Evolutionary conservation across 2,113 vertebrate genomes (phyloP).

Genomic region (Stomatorhinus ivindoensis): DNA sequence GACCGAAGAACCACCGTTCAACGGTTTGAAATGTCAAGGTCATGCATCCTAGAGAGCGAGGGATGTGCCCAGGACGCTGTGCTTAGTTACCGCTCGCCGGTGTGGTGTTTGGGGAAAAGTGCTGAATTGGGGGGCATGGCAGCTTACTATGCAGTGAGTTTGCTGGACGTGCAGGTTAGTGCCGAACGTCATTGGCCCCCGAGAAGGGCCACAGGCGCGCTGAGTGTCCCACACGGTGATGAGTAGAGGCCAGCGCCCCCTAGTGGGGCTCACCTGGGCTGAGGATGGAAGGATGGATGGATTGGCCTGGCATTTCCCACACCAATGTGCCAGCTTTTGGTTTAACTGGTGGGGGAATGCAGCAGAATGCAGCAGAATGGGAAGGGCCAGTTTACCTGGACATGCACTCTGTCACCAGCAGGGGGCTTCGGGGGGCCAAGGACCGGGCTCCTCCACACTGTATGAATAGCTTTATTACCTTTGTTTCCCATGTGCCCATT

Average conservation of each 20-base stretch:
- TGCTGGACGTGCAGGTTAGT: not conserved
- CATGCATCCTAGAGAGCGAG: not conserved
- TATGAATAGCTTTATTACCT: not conserved
- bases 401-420: not conserved
- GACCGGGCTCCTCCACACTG: not conserved
- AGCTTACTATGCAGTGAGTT: not conserved
- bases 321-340: not conserved
- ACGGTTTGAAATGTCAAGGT: not conserved
- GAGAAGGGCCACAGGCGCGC: not conserved
- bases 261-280: not conserved
- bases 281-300: not conserved
- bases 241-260: not conserved
- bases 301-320: not conserved
- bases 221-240: not conserved
- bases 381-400: not conserved
- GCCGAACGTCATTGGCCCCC: not conserved
- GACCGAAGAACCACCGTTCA: not conserved
- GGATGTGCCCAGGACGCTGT: not conserved
- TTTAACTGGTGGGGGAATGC: not conserved
- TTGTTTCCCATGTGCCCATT: not conserved
- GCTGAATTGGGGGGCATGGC: not conserved
- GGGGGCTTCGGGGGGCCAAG: not conserved
- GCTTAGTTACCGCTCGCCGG: no score
- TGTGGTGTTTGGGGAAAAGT: not conserved
- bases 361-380: not conserved